A percentile compares a stretch with the other conserved stretches of the same genome.
These are phyloP conservation scores for Microctenopoma steveboyesi DNA, from an alignment of 2,797 vertebrate genomes.

Conservation along the genomic window DNA sequence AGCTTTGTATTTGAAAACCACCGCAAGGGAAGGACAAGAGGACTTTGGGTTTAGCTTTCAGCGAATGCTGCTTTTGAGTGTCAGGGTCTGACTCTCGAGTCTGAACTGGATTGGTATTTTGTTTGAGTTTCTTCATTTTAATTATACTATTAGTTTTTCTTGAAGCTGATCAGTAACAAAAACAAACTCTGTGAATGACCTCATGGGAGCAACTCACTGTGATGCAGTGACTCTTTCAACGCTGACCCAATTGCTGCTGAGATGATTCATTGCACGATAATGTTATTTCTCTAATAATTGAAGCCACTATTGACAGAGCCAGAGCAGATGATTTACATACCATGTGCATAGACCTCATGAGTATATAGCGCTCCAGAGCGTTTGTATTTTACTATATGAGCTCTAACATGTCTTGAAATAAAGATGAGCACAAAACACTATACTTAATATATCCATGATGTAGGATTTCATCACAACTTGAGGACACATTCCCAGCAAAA, in stretches of 20 bases:
- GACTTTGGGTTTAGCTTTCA: constrained; percentile 1
- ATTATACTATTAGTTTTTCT: constrained; percentile 29
- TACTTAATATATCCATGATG: constrained; percentile 54
- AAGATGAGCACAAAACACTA: constrained; percentile 27
- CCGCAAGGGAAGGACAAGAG: constrained; percentile 2
- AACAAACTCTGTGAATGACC: constrained; percentile 42
- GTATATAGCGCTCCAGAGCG: constrained; percentile 34
- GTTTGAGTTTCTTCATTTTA: constrained; percentile 28
- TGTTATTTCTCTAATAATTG: constrained; percentile 55
- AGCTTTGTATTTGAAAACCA: constrained; percentile 28
- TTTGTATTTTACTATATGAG: constrained; percentile 38
- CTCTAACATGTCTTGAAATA: constrained; percentile 39
- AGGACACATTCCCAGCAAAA: constrained; percentile 51
- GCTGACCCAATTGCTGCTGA: constrained; percentile 40
- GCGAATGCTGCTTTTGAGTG: constrained; percentile 9
- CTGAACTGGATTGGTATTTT: constrained; percentile 21
- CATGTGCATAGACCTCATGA: constrained; percentile 52
- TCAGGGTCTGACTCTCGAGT: background rate
- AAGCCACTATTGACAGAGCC: constrained; percentile 40
- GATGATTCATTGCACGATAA: constrained; percentile 49
- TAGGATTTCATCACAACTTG: constrained; percentile 38
- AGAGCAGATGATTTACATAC: constrained; percentile 53
- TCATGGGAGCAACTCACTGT: constrained; percentile 19
- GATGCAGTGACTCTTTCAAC: constrained; percentile 37
- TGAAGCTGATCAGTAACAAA: constrained; percentile 45